Conservation (phyloP, 2,797 vertebrate species). For the Sarcophilus harrisii region DNA sequence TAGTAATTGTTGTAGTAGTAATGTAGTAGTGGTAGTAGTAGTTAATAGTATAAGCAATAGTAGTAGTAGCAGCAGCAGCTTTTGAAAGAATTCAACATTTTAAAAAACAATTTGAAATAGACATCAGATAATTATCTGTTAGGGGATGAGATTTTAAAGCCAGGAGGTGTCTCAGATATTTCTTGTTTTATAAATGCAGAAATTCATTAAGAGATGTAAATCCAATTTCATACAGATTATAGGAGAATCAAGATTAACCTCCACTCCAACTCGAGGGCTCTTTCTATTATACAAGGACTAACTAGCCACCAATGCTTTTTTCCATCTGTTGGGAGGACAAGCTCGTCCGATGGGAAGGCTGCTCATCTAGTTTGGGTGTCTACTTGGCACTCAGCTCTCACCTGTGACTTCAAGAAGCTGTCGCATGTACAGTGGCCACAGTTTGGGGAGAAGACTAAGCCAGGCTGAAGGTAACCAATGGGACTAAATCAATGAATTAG, state of each 20-base stretch:
- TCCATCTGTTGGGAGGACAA: background rate
- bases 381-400: background rate
- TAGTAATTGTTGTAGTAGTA: no score
- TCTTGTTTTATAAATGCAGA: background rate
- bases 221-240: background rate
- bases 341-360: background rate
- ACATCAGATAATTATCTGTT: background rate
- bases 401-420: no score
- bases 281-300: background rate
- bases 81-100: background rate
- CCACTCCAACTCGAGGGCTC: background rate
- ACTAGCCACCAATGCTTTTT: background rate
- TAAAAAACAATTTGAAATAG: background rate
- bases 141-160: background rate
- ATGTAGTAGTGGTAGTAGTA: no score
- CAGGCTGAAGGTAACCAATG: background rate
- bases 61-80: no score
- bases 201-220: background rate
- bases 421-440: no score
- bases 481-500: background rate
- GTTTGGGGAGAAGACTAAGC: background rate
- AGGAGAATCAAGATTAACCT: background rate
- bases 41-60: no score
- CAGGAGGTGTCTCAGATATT: background rate
- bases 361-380: background rate